Evolutionary conservation across 2,113 vertebrate genomes (phyloP), one percentile per base, ranked within the genome.

Genomic region (Drymodes brunneopygia): DNA sequence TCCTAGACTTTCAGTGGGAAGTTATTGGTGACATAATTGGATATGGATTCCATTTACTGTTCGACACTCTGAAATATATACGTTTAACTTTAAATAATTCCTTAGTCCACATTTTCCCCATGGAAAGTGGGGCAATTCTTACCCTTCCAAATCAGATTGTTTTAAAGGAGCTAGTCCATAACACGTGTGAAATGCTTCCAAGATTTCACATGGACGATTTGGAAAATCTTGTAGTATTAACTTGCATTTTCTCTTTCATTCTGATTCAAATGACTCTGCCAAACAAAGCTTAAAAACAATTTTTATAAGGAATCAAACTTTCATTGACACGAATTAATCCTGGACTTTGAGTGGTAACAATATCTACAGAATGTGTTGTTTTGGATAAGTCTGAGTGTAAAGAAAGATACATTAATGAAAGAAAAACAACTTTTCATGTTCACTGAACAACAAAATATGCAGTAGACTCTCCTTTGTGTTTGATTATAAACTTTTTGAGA

Each of bases 401-500:
- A 93, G 53, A 92, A 75, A 88, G 67, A 89, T 83, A 36, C 58
- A 86, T 91, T 96, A 97, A 94, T 67, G 70, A 97, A 97, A 96
- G 64, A 15, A 96, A 97, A 97, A 93, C 94, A 95, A 88, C 56
- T 86, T 95, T 96, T 96, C 92, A 88, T 95, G 66, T 94, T 82
- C 8, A 1, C 72, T 94, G 92, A 94, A 90, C 88, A 95, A 96
- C 90, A 94, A 96, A 95, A 95, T 90, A 92, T 95, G 74, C 86
- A 92, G 66, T 71, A 85, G 45, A 67, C 72, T 90, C 45, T 95
- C 84, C 36, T 96, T 94, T 94, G 71, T 95, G 47, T 90, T 94
- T 95, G 96, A 95, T 96, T 97, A 95, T 71, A 91, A 96, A 94
- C 40, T 94, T 94, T 90, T 90, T 36, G 35, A 90, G 92, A 94